A percentile compares a stretch with the other conserved stretches of the same genome.
phyloP scores from a whole-genome alignment of 1,140 invertebrate genomes.

The Drosophila baimaii region DNA sequence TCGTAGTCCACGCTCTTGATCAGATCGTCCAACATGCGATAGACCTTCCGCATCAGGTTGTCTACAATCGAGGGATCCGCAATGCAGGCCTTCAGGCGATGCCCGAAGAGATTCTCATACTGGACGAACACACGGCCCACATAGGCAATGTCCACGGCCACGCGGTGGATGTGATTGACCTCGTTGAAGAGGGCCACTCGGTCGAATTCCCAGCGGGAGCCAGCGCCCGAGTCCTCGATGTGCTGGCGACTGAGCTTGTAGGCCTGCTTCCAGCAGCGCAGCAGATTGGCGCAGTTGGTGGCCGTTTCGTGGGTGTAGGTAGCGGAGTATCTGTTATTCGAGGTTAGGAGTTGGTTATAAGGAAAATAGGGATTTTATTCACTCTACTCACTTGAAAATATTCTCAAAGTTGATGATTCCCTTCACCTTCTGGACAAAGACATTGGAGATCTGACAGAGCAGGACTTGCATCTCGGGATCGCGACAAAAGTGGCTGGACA shows the following conservation, averaged over 20 bases:
- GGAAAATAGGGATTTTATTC: too few species aligned
- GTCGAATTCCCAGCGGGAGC: slow-evolving; percentile 95
- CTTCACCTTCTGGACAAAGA: slow-evolving; percentile 90
- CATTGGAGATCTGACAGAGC: slow-evolving; percentile 92
- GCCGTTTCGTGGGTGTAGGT: slow-evolving; percentile 86
- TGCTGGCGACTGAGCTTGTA: slow-evolving; percentile 90
- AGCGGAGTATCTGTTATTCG: slow-evolving; percentile 85
- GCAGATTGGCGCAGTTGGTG: slow-evolving; percentile 87
- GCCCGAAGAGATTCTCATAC: slow-evolving; percentile 95
- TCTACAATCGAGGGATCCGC: slow-evolving; percentile 93
- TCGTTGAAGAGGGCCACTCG: slow-evolving; percentile 90
- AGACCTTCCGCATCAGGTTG: slow-evolving; percentile 88
- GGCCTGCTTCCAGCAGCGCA: slow-evolving; percentile 90
- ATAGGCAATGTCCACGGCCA: slow-evolving; percentile 91
- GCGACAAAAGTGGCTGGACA: slow-evolving; percentile 89
- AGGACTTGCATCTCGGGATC: slow-evolving; percentile 91
- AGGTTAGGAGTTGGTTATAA: not conserved
- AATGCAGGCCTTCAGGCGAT: slow-evolving; percentile 93
- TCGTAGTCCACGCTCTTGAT: slow-evolving; percentile 92
- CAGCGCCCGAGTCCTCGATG: slow-evolving; percentile 93
- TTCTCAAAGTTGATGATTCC: slow-evolving; percentile 89
- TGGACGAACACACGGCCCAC: slow-evolving; percentile 91
- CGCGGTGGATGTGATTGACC: slow-evolving; percentile 92
- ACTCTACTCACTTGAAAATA: slow-evolving; percentile 88
- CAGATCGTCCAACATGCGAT: slow-evolving; percentile 87